Conservation (phyloP, 2,797 vertebrate genomes). For the Falco cherrug region DNA sequence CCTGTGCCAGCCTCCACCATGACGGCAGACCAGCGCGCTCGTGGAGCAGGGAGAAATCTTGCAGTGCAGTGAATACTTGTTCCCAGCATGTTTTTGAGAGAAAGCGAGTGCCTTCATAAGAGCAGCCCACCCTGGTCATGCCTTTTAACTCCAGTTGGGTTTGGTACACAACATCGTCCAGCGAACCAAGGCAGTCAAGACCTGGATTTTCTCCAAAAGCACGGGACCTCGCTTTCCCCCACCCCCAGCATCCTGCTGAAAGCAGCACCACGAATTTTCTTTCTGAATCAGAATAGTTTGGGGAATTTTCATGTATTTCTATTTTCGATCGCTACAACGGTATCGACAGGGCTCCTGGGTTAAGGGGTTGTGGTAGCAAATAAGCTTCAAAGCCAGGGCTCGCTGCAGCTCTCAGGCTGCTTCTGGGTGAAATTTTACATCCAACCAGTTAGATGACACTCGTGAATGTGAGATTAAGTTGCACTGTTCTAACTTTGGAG, state of each 20-base stretch:
- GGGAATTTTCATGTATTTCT: background rate
- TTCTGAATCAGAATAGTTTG: background rate
- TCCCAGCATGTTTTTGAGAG: background rate
- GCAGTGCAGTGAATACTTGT: background rate
- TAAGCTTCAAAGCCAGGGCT: background rate
- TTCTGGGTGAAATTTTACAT: background rate
- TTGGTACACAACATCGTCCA: background rate
- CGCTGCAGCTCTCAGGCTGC: background rate
- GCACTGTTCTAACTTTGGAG: background rate
- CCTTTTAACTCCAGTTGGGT: background rate
- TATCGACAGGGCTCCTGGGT: background rate
- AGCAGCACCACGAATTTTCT: background rate
- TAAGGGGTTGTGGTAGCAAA: background rate
- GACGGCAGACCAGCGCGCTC: background rate
- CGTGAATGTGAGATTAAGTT: background rate
- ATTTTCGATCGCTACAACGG: background rate
- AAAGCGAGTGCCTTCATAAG: background rate
- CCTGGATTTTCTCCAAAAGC: rapidly evolving
- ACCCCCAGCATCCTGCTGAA: background rate
- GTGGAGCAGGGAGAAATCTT: background rate
- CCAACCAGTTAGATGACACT: background rate
- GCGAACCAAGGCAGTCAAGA: background rate
- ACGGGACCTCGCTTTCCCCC: background rate
- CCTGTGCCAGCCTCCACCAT: background rate
- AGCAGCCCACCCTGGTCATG: background rate